Base-by-base conservation (phyloP, 1,140 invertebrate genomes). In the Drosophila orosa region DNA sequence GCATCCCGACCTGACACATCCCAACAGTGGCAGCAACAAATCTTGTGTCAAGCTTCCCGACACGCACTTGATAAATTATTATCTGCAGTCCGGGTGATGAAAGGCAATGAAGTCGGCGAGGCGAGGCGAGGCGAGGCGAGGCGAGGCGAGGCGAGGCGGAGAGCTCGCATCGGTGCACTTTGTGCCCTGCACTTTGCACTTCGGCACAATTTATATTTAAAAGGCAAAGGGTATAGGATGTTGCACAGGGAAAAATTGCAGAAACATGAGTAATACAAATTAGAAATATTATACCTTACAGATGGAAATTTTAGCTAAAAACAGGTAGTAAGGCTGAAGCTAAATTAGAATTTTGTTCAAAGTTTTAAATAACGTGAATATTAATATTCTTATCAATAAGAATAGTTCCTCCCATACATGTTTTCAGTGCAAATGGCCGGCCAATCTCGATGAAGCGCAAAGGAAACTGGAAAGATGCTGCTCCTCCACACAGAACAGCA, bases 1-100 rank as follows among this genome's bases (percentile, higher is more conserved):
- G 74, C 74, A 62, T 61, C 50, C 56, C 55, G 48, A 78, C 56
- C 48, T 65, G 60, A 78, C 80, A 59, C 57, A 55, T 52, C 29
- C 63, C 69, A 48, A 45, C 42, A 56, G 54, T 31, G 48, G 29
- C 35, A 39, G 54, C 65, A 74, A 58, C 77, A 77, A 84, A 85
- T 77, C 71, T 62, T 63, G 47, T 52, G 48, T 75, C 78, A 74
- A 79, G 65, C 60, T 58, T 65, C 72, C 58, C 33, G 77, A 61
- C 62, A 79, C 58, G 72, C 77, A 85, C 82, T 71, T 81, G 81
- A 85, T 85, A 85, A 81, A 86, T 85, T 77, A 80, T 77, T 85
- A 71, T 84, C 48, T 80, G 72, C 55, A 62, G 58, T 40, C 47
- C 54, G 55, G 45, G 72, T 63, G 79, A 78, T 78, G 79, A 81